Evolutionary conservation across 2,888 invertebrate species (phyloP), one percentile per base, ranked within the genome.

Genomic region (Laothoe populi): DNA sequence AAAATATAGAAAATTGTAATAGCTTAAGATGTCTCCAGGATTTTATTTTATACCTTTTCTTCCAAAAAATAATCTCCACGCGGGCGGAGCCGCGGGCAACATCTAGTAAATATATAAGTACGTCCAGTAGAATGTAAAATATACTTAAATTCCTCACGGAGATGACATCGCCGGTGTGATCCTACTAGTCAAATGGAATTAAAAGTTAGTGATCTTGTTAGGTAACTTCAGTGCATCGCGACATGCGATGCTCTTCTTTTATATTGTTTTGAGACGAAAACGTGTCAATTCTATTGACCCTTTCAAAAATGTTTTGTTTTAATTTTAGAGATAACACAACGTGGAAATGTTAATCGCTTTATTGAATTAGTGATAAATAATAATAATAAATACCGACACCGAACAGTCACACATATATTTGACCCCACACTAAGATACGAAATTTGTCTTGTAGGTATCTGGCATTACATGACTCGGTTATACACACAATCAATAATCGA

Each of bases 191-290:
- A 19, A 44, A 44, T 44, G 8, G 16, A 8, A n/a, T 44, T 44
- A n/a, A 19, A 44, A 44, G 16, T 44, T 44, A 19, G 44, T 44
- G 19, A 44, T 44, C 44, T 44, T 44, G 44, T 19, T 44, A 19
- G 19, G 16, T 16, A 16, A 42, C 42, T 42, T 40, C n/a, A 42
- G 4, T 42, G 42, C 42, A 42, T 42, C 42, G 42, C 16, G 42
- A 16, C 16, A 42, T 42, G 13, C 16, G 16, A 42, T 13, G 16
- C 16, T 16, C 42, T 16, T 42, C 4, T 42, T 42, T 5, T 40
- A n/a, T 13, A 40, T 5, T 42, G 4, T 42, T 42, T 42, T 13
- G n/a, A 40, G 7, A 42, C n/a, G 4, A 42, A 42, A 42, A 42
- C 4, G 42, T 42, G 5, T 42, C 13, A 16, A 16, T 16, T 42